phyloP scores from a whole-genome alignment of 2,113 vertebrate genomes.

The Syngnathus scovelli region DNA sequence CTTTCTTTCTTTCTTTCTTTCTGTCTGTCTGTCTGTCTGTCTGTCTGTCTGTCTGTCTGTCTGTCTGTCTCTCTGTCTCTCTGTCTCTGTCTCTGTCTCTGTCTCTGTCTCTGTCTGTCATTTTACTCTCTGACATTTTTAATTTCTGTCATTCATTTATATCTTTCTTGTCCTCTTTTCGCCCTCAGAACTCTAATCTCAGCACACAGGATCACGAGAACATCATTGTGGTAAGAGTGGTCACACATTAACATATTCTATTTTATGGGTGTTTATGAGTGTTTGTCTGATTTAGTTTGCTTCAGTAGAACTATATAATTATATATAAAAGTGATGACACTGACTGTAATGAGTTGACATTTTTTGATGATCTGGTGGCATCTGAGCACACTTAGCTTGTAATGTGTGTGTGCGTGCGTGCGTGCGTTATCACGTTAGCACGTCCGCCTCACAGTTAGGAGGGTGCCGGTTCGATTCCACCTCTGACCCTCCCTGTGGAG shows the following conservation, averaged over 20 bases:
- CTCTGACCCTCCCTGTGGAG: too few species aligned
- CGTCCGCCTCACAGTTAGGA: too few species aligned
- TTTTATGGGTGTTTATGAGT: not conserved
- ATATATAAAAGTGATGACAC: not conserved
- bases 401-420: too few species aligned
- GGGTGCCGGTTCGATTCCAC: too few species aligned
- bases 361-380: not conserved
- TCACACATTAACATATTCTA: not conserved
- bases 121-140: not conserved
- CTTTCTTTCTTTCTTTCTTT: too few species aligned
- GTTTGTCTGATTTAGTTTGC: not conserved
- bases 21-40: not conserved
- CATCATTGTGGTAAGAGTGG: constrained; percentile 92
- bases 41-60: not conserved
- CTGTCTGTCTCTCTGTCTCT: not conserved
- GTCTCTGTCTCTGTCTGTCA: too few species aligned
- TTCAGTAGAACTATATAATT: too few species aligned
- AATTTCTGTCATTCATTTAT: not conserved
- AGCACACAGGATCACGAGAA: constrained; percentile 96
- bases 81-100: not conserved
- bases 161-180: not conserved
- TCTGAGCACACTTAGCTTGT: too few species aligned
- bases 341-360: not conserved
- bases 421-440: too few species aligned
- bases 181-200: constrained; percentile 86